Evolutionary conservation across 2,113 vertebrate species (phyloP), one percentile per base, ranked within the genome.

Genomic region (Morone chrysops): DNA sequence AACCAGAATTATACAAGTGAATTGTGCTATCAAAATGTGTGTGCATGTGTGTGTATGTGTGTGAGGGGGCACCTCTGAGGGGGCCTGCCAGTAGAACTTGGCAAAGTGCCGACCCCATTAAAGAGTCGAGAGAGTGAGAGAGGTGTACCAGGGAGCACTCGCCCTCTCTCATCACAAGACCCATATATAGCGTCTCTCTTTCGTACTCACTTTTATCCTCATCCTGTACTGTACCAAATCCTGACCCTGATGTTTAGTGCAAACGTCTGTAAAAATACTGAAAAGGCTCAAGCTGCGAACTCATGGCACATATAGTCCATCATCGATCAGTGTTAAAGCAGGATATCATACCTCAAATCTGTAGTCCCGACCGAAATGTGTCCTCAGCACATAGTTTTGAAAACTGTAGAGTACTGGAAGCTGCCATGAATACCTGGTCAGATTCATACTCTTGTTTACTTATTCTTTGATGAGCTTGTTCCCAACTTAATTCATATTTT

Each of bases 1-100:
- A 94, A 95, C 89, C 78, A 77, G 78, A 90, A 89, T 92, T 91
- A 93, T 90, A 92, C 91, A 93, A 92, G 91, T 85, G 88, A 89
- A 81, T 74, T 87, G 79, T 86, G 90, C 88, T 83, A 87, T 92
- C 82, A 70, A 80, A 85, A 60, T 83, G 56, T 83, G 78, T 72
- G 70, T 89, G 84, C 68, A 65, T 48, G 66, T 74, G 71, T 54
- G 75, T 41, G 66, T 36, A 67, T 67, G 75, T 81, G 84, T 69
- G 80, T 12, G 77, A 45, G 62, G 69, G 75, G 85, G 86, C 79
- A 84, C 75, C 90, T 83, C 88, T 57, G 78, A 88, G 82, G 88
- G 89, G 86, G 68, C 65, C 80, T 78, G 82, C 47, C 89, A 86
- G 86, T 77, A 79, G 80, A 87, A 88, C 81, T 87, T 93, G 89